Base-by-base conservation (phyloP, 2,797 vertebrate genomes). In the Leptodactylus fallax region DNA sequence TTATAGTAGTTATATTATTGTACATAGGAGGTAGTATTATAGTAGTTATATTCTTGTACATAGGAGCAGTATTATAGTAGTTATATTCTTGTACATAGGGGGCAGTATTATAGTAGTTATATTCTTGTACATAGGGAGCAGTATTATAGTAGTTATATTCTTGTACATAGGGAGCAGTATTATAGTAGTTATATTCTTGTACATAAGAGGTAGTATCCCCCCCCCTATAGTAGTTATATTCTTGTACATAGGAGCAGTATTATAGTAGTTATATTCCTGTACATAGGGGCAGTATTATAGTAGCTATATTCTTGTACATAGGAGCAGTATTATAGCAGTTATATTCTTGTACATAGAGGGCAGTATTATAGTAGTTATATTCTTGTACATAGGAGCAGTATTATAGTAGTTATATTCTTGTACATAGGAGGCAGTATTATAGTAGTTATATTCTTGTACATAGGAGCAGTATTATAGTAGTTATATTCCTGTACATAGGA, bases 381-480 rank as follows among this genome's bases (percentile, higher is more conserved):
- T 72, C 69, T 47, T 65, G 63, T 23, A 65, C 11, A 65, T 65
- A 65, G n/a, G 61, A 8, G 7, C 69, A 72, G 7, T 71, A 71
- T 71, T 45, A 76, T 76, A 76, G 21, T 76, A 76, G 72, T 76
- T 76, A 76, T 76, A 51, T 51, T 76, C 72, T 53, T 76, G 72
- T 76, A 53, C 19, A 76, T 76, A 76, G 36, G 69, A 6, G 67
- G 69, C 27, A 71, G 36, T 71, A 71, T 71, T 71, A 71, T 71
- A 71, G 69, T 71, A 71, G 69, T 71, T 47, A 71, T 71, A 71
- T 71, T 45, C 69, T 71, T 71, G 27, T 71, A 71, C 14, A 71
- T 71, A 71, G 69, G 13, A 12, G 36, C 69, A 71, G 69, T 71
- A 71, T 71, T 71, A 71, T 71, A 71, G 69, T 45, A 71, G 69